Evolutionary conservation across 2,113 vertebrate genomes (phyloP).

Genomic region (Istiophorus platypterus): DNA sequence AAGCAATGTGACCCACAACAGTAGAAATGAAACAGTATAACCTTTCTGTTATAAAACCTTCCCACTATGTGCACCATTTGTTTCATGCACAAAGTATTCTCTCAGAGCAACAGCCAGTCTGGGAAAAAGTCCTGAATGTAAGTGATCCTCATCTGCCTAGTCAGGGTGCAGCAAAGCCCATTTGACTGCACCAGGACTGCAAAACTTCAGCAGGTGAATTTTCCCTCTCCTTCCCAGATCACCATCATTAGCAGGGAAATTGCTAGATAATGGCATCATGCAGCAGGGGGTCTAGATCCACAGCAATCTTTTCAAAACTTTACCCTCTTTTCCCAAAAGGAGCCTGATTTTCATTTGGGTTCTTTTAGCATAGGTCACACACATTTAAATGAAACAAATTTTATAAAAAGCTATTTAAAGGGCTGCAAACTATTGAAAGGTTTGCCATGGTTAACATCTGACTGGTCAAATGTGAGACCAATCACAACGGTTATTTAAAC

Average conservation of each 20-base stretch:
- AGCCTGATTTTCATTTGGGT: too few species aligned
- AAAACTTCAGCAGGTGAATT: slow-evolving; percentile 5
- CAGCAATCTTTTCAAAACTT: not conserved
- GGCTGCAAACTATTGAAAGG: too few species aligned
- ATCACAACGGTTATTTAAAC: too few species aligned
- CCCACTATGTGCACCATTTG: slow-evolving; percentile 17
- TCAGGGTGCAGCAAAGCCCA: not conserved
- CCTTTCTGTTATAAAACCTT: slow-evolving; percentile 9
- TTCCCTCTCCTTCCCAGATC: not conserved
- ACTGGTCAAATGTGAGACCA: too few species aligned
- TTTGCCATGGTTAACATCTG: too few species aligned
- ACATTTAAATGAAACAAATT: too few species aligned
- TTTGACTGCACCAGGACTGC: slow-evolving; percentile 3
- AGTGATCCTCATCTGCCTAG: slow-evolving; percentile 36
- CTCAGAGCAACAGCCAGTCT: slow-evolving; percentile 39
- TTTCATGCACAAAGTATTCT: slow-evolving; percentile 59
- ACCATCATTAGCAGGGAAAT: not conserved
- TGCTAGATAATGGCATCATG: too few species aligned
- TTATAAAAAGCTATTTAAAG: too few species aligned
- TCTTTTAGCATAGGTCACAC: too few species aligned
- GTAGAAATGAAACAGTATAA: slow-evolving; percentile 1
- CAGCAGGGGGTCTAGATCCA: not conserved
- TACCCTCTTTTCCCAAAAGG: too few species aligned
- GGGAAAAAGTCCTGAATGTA: slow-evolving; percentile 60
- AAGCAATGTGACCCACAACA: not conserved